Percentiles rank a stretch among this genome's conserved stretches.
Evolutionary conservation across 37 sponge, comb jelly and placozoan genomes (phyloP).

Genomic region (Ephydatia muelleri): DNA sequence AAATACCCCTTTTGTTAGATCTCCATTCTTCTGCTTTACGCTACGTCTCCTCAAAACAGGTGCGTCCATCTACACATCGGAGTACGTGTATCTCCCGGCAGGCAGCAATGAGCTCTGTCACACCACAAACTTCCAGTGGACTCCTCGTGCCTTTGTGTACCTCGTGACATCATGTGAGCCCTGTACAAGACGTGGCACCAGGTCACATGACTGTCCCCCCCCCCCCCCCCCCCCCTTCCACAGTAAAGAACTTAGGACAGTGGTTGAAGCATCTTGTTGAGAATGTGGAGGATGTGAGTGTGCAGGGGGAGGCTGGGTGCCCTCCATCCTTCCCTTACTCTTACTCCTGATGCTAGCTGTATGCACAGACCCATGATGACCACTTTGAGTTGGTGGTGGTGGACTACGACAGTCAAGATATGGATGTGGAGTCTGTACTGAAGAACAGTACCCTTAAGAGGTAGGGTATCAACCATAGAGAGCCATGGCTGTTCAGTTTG

Average conservation of each 20-base stretch:
- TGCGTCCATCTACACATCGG: slow-evolving; percentile 35
- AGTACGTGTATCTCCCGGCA: slow-evolving; percentile 56
- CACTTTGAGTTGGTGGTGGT: slow-evolving; percentile 60
- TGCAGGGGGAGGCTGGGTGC: background rate
- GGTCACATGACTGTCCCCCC: background rate
- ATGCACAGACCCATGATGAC: slow-evolving; percentile 48
- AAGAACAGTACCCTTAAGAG: slow-evolving; percentile 29
- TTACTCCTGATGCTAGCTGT: slow-evolving; percentile 4
- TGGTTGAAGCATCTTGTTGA: slow-evolving; percentile 74
- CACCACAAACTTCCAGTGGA: slow-evolving; percentile 65
- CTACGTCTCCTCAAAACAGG: background rate
- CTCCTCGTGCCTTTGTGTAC: slow-evolving; percentile 39
- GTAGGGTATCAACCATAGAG: background rate
- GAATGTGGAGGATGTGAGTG: slow-evolving; percentile 78
- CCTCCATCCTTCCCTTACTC: background rate
- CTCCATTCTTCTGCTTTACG: background rate
- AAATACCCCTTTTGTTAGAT: background rate
- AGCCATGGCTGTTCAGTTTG: background rate
- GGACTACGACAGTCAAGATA: slow-evolving; percentile 71
- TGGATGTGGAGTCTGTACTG: slow-evolving; percentile 42
- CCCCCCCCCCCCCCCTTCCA: background rate
- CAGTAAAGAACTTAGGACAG: slow-evolving; percentile 66
- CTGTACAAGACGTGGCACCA: background rate
- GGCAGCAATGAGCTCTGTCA: slow-evolving; percentile 24
- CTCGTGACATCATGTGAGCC: slow-evolving; percentile 47